Conservation (phyloP, 2,888 invertebrate genomes). For the Acrocera orbiculus region DNA sequence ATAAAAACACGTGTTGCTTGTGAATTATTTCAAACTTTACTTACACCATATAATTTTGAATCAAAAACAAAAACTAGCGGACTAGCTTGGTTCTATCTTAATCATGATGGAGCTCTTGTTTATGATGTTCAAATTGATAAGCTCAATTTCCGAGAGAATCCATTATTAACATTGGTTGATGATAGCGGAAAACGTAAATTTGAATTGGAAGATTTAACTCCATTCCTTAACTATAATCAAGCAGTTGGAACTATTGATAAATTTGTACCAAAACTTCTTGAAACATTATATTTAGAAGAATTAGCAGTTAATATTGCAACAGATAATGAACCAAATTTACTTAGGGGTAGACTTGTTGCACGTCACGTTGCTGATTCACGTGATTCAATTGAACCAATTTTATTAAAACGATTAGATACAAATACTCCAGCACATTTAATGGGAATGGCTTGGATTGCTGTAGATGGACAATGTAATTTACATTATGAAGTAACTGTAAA, state of each 20-base stretch:
- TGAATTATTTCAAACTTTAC: slow-evolving; percentile 59
- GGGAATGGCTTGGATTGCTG: slow-evolving; percentile 67
- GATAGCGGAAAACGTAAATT: slow-evolving; percentile 52
- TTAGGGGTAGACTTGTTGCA: slow-evolving; percentile 50
- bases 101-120: slow-evolving; percentile 57
- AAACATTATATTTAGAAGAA: slow-evolving; percentile 66
- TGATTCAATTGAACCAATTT: slow-evolving; percentile 48
- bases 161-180: slow-evolving; percentile 53
- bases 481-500: slow-evolving; percentile 52
- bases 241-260: slow-evolving; percentile 59
- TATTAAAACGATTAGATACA: slow-evolving; percentile 42
- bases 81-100: slow-evolving; percentile 60
- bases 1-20: slow-evolving; percentile 60
- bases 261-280: slow-evolving; percentile 62
- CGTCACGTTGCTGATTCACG: slow-evolving; percentile 57
- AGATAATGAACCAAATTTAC: slow-evolving; percentile 35
- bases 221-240: slow-evolving; percentile 39
- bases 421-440: slow-evolving; percentile 39
- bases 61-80: slow-evolving; percentile 40
- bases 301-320: slow-evolving; percentile 58
- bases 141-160: slow-evolving; percentile 37
- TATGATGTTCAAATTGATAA: slow-evolving; percentile 60
- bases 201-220: slow-evolving; percentile 55
- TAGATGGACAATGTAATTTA: slow-evolving; percentile 62
- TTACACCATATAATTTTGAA: slow-evolving; percentile 37